These are phyloP conservation scores for Chaenogobius annularis DNA, from an alignment of 2,113 vertebrate genomes.

Conservation along the genomic window DNA sequence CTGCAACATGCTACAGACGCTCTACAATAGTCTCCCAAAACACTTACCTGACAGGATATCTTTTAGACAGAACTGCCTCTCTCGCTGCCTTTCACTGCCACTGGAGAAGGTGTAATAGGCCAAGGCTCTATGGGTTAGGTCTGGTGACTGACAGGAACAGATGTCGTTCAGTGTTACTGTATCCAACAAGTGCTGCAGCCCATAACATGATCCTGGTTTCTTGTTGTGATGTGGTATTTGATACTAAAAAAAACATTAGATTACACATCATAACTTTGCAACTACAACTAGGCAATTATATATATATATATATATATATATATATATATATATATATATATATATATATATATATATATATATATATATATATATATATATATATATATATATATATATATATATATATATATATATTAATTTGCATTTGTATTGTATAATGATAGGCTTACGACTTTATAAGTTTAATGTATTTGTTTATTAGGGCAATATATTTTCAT, in stretches of 20 bases:
- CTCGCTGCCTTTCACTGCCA: slow-evolving; percentile 16
- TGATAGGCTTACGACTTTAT: no score
- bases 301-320: no score
- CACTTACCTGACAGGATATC: slow-evolving; percentile 48
- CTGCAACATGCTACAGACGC: neutral
- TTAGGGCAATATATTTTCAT: neutral
- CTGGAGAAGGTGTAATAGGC: slow-evolving; percentile 16
- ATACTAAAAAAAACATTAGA: neutral
- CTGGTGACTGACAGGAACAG: slow-evolving; percentile 74
- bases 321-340: no score
- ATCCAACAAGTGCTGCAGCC: slow-evolving; percentile 2
- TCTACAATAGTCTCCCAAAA: neutral
- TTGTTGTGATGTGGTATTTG: neutral
- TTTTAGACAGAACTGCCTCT: slow-evolving; percentile 7
- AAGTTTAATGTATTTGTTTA: no score
- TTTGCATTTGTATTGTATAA: no score
- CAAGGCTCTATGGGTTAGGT: slow-evolving; percentile 20
- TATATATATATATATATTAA: no score
- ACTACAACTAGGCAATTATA: no score
- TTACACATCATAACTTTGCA: neutral
- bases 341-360: no score
- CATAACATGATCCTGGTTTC: neutral
- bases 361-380: no score
- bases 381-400: no score
- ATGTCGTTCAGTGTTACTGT: slow-evolving; percentile 44